Evolutionary conservation across 2,797 vertebrate species (phyloP).

Genomic region (Trichosurus vulpecula): DNA sequence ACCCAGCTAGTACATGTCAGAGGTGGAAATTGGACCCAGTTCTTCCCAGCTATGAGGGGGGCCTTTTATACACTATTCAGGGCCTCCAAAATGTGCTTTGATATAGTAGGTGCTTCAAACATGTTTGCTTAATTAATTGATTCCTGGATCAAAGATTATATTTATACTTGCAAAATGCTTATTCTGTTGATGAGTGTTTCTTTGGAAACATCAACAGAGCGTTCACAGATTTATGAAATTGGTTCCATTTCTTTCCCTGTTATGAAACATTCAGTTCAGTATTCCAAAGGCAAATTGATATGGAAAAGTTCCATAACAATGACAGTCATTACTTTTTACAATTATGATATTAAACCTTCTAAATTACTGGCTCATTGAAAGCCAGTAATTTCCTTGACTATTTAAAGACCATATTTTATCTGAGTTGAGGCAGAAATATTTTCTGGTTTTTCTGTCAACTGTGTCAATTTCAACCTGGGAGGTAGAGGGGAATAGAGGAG

Average conservation of each 20-base stretch:
- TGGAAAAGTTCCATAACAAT: neutral
- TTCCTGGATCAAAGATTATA: neutral
- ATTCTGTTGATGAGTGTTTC: conserved; percentile 4
- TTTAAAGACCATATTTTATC: conserved; percentile 35
- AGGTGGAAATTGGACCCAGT: neutral
- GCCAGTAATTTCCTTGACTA: neutral
- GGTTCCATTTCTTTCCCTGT: neutral
- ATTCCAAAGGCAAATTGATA: neutral
- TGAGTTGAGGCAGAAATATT: conserved; percentile 1
- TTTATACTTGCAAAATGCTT: neutral
- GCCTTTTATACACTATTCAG: neutral
- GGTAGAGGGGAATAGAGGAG: neutral
- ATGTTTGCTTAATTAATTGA: neutral
- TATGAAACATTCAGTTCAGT: conserved; percentile 30
- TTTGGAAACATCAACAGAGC: conserved; percentile 4
- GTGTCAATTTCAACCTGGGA: neutral
- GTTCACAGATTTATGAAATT: neutral
- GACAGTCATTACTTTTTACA: neutral
- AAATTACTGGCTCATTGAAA: neutral
- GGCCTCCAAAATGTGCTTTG: neutral
- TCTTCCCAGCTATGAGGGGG: neutral
- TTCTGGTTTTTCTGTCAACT: neutral
- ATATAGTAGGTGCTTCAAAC: neutral
- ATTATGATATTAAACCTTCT: conserved; percentile 42
- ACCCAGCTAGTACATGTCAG: neutral